Conservation (phyloP, 2,113 vertebrate species). For the Peucedramus taeniatus region DNA sequence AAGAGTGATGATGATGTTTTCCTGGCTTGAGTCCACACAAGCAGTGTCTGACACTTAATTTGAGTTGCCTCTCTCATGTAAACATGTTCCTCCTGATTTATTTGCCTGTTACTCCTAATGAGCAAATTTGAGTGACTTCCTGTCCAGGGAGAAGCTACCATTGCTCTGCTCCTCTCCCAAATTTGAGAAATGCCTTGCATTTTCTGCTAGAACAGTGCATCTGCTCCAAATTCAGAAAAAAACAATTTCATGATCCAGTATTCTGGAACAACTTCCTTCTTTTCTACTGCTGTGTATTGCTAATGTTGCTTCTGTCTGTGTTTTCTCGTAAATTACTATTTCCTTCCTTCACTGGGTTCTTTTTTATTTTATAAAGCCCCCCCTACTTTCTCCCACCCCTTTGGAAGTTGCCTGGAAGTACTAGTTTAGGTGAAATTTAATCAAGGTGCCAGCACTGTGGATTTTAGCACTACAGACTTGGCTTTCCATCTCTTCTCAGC, state of each 20-base stretch:
- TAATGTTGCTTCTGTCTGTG: background rate
- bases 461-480: background rate
- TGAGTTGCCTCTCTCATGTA: background rate
- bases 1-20: background rate
- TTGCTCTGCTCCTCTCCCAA: background rate
- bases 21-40: background rate
- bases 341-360: background rate
- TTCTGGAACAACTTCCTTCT: background rate
- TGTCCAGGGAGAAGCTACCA: background rate
- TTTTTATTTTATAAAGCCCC: background rate
- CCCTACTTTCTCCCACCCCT: background rate
- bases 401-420: background rate
- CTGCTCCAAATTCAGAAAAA: background rate
- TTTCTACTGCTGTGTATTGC: background rate
- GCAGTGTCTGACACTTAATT: background rate
- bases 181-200: background rate
- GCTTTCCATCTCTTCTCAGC: background rate
- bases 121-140: background rate
- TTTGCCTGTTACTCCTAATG: background rate
- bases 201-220: background rate
- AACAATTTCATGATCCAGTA: rapidly evolving
- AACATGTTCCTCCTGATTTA: background rate
- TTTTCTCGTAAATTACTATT: background rate
- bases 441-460: background rate
- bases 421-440: background rate